These are phyloP conservation scores for Propithecus perrieri DNA, from an alignment of 2,797 vertebrate genomes.

Conservation along the genomic window DNA sequence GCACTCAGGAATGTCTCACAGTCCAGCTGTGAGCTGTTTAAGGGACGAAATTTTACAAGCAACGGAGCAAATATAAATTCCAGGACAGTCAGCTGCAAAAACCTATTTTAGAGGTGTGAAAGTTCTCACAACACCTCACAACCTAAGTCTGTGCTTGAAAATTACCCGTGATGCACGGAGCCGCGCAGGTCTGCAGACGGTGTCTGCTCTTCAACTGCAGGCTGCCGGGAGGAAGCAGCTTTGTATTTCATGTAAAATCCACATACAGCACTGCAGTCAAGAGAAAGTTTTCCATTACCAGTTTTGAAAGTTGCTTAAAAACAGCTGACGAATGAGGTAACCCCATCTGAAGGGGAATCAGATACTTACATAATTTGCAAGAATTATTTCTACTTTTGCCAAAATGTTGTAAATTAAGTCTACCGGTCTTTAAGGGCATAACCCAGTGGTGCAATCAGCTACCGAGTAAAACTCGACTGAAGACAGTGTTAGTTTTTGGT, in stretches of 20 bases:
- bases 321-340: slow-evolving; percentile 58
- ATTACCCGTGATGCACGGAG: not conserved
- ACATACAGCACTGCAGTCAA: not conserved
- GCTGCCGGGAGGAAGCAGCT: rapidly evolving
- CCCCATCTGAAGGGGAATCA: not conserved
- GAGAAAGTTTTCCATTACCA: slow-evolving; percentile 58
- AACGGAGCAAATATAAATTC: slow-evolving; percentile 51
- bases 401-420: slow-evolving; percentile 48
- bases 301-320: slow-evolving; percentile 70
- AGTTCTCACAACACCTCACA: not conserved
- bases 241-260: slow-evolving; percentile 32
- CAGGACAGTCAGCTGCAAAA: slow-evolving; percentile 40
- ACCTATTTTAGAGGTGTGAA: slow-evolving; percentile 57
- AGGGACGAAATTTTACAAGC: not conserved
- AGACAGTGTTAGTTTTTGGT: not conserved
- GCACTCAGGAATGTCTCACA: not conserved
- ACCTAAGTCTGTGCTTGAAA: not conserved
- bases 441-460: not conserved
- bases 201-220: not conserved
- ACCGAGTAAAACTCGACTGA: not conserved
- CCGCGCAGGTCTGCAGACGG: not conserved
- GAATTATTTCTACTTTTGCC: slow-evolving; percentile 54
- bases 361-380: slow-evolving; percentile 49
- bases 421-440: not conserved
- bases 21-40: slow-evolving; percentile 23